These are phyloP conservation scores for Dicentrarchus labrax DNA, from an alignment of 2,113 vertebrate species.

Conservation along the genomic window DNA sequence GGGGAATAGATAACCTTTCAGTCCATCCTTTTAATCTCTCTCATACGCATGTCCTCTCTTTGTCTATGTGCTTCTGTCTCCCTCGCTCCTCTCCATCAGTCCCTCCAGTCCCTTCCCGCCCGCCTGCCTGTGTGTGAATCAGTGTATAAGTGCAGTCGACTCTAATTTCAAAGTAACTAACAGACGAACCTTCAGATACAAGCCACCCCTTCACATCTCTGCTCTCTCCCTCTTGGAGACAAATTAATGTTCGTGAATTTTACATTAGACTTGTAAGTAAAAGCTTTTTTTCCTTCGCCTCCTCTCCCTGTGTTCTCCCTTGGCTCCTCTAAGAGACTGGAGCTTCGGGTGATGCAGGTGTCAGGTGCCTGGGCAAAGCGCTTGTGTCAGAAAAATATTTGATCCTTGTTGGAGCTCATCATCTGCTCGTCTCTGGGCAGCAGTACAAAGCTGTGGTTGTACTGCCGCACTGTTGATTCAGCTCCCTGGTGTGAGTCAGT, in stretches of 20 bases:
- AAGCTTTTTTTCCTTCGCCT: constrained; percentile 5
- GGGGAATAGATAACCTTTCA: constrained; percentile 67
- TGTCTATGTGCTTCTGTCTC: constrained; percentile 15
- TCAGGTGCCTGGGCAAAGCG: constrained; percentile 1
- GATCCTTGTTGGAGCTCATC: constrained; percentile 12
- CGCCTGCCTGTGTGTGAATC: not conserved
- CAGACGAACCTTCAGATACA: constrained; percentile 32
- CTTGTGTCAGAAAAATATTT: constrained; percentile 26
- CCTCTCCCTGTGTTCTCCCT: not conserved
- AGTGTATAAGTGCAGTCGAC: constrained; percentile 3
- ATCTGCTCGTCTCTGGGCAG: constrained; percentile 33
- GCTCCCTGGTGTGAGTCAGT: constrained; percentile 18
- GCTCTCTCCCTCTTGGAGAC: not conserved
- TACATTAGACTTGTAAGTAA: constrained; percentile 15
- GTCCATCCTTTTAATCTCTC: constrained; percentile 62
- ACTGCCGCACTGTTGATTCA: constrained; percentile 16
- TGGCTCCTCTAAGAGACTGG: not conserved
- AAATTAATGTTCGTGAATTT: constrained; percentile 39
- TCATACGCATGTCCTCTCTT: constrained; percentile 1
- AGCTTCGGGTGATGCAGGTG: not conserved
- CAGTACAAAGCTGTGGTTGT: not conserved
- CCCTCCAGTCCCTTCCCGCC: not conserved
- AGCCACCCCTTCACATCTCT: constrained; percentile 7
- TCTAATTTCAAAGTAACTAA: constrained; percentile 51
- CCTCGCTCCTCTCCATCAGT: constrained; percentile 19